Base-by-base conservation (phyloP, 2,113 vertebrate species). In the Hippocampus zosterae region DNA sequence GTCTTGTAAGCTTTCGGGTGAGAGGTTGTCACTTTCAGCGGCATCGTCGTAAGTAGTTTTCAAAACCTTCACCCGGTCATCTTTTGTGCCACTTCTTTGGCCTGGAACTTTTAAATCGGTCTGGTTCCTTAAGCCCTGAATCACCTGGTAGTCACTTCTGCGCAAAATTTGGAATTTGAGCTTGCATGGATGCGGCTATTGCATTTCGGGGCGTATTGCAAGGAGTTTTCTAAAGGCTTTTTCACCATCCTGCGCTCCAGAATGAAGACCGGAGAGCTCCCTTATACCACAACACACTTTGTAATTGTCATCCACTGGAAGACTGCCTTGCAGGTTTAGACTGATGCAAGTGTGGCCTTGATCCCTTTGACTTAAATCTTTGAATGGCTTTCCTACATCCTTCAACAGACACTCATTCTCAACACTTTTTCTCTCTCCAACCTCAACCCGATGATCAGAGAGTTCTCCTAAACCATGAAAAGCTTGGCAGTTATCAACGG, bases 401-500 rank as follows among this genome's bases (percentile, higher is more conserved):
- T 27, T 59, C 9, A 13, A 27, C 15, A 18, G 57, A 2, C 19
- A 8, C 12, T 29, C 13, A 19, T 55, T 55, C 11, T 60, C 12
- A 33, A 29, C 57, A 60, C n/a, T 33, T 33, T 33, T 59, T 7
- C 2, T 18, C 16, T 8, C 27, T 33, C 27, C 57, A 33, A 19
- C 5, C 27, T 33, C 57, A 33, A 19, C 2, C 27, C 18, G 27
- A 8, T 18, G 2, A 29, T 60, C 27, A 33, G 27, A 33, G 12
- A 8, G 27, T 7, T 60, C 7, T 8, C 27, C 5, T 13, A 33
- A 60, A 19, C 27, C 15, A 5, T 60, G 57, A 33, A 60, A 60
- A 12, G 81, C n/a, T 33, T 88, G 82, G 75, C 87, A 90, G 70
- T 29, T 53, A 3, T 75, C 74, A 25, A 81, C 61, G 42, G 25